Base-by-base conservation (phyloP, 2,888 invertebrate genomes). In the Drosophila monieri region DNA sequence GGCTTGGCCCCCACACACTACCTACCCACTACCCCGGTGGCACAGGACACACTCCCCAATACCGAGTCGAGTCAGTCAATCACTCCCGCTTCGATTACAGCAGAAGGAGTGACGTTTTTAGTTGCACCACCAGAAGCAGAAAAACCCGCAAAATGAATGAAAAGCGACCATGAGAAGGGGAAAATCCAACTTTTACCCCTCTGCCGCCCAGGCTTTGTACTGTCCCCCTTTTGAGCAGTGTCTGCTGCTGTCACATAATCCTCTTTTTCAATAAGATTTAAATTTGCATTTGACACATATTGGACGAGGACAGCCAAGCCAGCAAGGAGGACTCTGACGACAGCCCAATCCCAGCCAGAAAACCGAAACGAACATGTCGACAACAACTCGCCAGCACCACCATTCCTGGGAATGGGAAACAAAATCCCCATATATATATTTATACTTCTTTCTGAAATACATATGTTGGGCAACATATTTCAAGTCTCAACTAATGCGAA, bases 201-300 rank as follows among this genome's bases (percentile, higher is more conserved):
- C 15, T 30, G 27, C 14, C n/a, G 30, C 23, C 47, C 46, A 35
- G 27, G 10, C 49, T 41, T 47, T 67, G 10, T 46, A 18, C 39
- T 37, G 15, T 54, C 43, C 43, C 41, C 65, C 54, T 48, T 43
- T 51, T 30, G 14, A 32, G 25, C 59, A 64, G 77, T 72, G 69
- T 71, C 85, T 88, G 80, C 70, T 87, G 81, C 78, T 87, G 88
- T 88, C 85, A 80, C 85, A 88, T 80, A 87, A 85, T 88, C 87
- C 85, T 78, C 80, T 80, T 85, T 85, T 85, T 85, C 87, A 84
- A 85, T 88, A 88, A 88, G 88, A 88, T 85, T 88, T 86, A 86
- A 88, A 85, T 88, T 88, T 85, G 85, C 85, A 88, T 85, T 88
- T 85, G 88, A 87, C 85, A 85, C 87, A 88, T 85, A 84, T 88